These are phyloP conservation scores for Saxidomus purpurata DNA, from an alignment of 1,140 invertebrate species.

Conservation along the genomic window DNA sequence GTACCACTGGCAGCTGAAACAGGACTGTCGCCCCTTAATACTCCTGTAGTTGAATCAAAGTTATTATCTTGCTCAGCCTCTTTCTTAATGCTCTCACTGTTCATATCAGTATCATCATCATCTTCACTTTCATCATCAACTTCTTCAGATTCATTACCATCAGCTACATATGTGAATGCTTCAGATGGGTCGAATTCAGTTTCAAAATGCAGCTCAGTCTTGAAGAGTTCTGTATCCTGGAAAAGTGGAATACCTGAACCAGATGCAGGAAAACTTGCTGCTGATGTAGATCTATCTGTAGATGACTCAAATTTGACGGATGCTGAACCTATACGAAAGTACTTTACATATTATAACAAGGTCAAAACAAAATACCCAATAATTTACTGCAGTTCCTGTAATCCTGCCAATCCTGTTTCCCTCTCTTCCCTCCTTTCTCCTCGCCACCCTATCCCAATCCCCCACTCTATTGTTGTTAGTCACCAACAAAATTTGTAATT, in stretches of 20 bases:
- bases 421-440: too few species aligned
- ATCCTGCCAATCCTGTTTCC: too few species aligned
- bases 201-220: neutral
- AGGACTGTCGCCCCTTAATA: neutral
- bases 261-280: neutral
- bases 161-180: neutral
- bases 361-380: too few species aligned
- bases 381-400: too few species aligned
- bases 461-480: too few species aligned
- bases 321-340: neutral
- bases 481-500: too few species aligned
- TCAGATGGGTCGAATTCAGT: neutral
- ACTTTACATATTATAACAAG: too few species aligned
- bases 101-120: neutral
- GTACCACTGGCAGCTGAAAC: neutral
- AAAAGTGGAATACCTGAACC: neutral
- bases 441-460: too few species aligned
- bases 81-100: neutral
- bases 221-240: slow-evolving; percentile 15
- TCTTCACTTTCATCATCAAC: neutral
- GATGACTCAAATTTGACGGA: neutral
- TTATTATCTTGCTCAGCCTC: neutral
- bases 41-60: neutral
- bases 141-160: neutral
- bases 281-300: neutral